These are phyloP conservation scores for Tachina grossa DNA, from an alignment of 2,888 invertebrate species.

Conservation along the genomic window DNA sequence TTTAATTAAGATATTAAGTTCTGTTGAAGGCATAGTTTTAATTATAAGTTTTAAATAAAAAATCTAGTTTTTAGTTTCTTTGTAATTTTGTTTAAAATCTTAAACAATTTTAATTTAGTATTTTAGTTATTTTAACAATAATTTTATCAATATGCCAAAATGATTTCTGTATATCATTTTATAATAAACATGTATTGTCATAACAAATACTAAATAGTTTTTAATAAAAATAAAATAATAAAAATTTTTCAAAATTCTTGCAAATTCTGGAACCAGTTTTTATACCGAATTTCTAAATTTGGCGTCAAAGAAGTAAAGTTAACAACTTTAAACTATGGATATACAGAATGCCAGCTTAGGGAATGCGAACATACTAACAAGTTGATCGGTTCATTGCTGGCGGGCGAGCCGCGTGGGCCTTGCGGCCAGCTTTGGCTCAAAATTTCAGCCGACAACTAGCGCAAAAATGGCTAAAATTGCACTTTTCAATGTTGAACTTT, in stretches of 20 bases:
- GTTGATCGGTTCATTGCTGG: too few relatives aligned
- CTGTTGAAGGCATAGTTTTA: constrained; percentile 18
- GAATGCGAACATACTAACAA: too few relatives aligned
- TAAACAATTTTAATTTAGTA: constrained; percentile 52
- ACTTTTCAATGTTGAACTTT: too few relatives aligned
- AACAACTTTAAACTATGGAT: too few relatives aligned
- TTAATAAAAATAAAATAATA: constrained; percentile 62
- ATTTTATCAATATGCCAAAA: constrained; percentile 50
- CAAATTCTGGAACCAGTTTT: background rate
- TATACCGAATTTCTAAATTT: too few relatives aligned
- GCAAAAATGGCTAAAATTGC: too few relatives aligned
- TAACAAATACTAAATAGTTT: constrained; percentile 61
- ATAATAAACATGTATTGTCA: constrained; percentile 44
- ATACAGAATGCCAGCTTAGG: too few relatives aligned
- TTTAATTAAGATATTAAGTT: constrained; percentile 28
- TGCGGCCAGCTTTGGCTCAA: too few relatives aligned
- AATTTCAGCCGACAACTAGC: too few relatives aligned
- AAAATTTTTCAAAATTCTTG: constrained; percentile 24
- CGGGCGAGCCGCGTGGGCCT: too few relatives aligned
- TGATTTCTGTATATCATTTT: constrained; percentile 49
- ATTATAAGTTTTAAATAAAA: constrained; percentile 30
- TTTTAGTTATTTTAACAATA: constrained; percentile 62
- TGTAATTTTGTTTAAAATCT: constrained; percentile 54
- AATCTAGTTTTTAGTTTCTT: constrained; percentile 37
- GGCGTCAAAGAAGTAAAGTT: too few relatives aligned